These are phyloP conservation scores for Tenthredo livida DNA, from an alignment of 2,888 invertebrate genomes.

Conservation along the genomic window DNA sequence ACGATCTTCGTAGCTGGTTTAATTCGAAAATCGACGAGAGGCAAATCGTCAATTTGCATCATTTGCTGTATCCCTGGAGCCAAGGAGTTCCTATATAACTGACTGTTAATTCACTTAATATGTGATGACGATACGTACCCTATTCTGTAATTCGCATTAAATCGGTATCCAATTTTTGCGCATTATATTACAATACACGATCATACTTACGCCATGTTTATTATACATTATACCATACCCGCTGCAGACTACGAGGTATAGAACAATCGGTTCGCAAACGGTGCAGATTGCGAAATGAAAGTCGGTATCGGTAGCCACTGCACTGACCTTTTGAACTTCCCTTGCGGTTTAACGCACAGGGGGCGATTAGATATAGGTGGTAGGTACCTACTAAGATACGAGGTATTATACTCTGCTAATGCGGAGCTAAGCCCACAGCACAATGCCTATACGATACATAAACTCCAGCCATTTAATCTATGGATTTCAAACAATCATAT, in stretches of 20 bases:
- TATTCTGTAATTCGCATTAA: not conserved
- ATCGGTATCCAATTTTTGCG: no score
- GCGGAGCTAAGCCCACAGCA: not conserved
- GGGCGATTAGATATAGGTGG: not conserved
- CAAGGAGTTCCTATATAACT: not conserved
- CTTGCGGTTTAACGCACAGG: conserved; percentile 51
- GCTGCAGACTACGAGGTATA: not conserved
- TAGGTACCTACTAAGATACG: conserved; percentile 26
- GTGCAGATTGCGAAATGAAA: conserved; percentile 68
- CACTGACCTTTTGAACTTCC: conserved; percentile 65
- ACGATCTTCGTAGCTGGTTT: not conserved
- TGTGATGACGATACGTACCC: not conserved
- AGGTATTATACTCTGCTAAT: conserved; percentile 41
- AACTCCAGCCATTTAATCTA: conserved; percentile 56
- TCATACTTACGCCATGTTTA: no score
- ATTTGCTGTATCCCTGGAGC: not conserved
- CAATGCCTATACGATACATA: not conserved
- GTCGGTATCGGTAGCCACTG: conserved; percentile 61
- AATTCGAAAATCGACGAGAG: conserved; percentile 34
- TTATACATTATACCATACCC: not conserved
- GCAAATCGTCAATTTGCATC: conserved; percentile 29
- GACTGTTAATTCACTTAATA: conserved; percentile 15
- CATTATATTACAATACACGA: no score
- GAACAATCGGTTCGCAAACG: conserved; percentile 34
- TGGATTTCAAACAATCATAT: conserved; percentile 60